Base-by-base conservation (phyloP, 1,140 invertebrate species). In the Drosophila ambigua region DNA sequence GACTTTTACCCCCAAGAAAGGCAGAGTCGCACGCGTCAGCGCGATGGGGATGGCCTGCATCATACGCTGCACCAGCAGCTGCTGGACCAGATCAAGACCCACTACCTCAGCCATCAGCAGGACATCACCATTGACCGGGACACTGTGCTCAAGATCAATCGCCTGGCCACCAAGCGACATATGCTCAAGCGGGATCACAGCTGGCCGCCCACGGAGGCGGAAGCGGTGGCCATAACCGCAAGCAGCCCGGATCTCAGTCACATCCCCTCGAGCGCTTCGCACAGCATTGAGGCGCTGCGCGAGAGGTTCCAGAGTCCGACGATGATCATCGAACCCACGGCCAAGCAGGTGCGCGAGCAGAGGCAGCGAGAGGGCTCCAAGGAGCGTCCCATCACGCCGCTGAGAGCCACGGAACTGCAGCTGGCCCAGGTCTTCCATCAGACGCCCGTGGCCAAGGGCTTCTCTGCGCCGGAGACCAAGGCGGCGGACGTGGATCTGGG, bases 81-180 rank as follows among this genome's bases (percentile, higher is more conserved):
- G 54, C 64, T 91, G 51, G 64, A 90, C 49, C 90, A 91, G 58
- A 91, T 91, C 75, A 91, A 91, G 64, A 77, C 82, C 23, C 64
- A 90, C 46, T 91, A 84, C 45, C 72, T 79, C 11, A 87, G 77
- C 60, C 90, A 90, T 24, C 90, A 91, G 54, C 75, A 91, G 61
- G 85, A 90, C 24, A 65, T 91, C 24, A 80, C 75, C 60, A 79
- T 92, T 39, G 91, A 91, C 61, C 62, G 91, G 50, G 91, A 92
- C 48, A 91, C 91, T 3, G 91, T 92, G 35, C 52, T 92, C n/a
- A 81, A 88, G 50, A 92, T 92, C 55, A 92, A 92, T 67, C 87
- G 91, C 0, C 24, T 90, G 61, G 76, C 85, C 41, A 83, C 80
- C 52, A 82, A 88, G 6, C 63, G 77, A 0, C 76, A 84, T 68